These are phyloP conservation scores for Dryobotodes eremita DNA, from an alignment of 2,888 invertebrate genomes.

Conservation along the genomic window DNA sequence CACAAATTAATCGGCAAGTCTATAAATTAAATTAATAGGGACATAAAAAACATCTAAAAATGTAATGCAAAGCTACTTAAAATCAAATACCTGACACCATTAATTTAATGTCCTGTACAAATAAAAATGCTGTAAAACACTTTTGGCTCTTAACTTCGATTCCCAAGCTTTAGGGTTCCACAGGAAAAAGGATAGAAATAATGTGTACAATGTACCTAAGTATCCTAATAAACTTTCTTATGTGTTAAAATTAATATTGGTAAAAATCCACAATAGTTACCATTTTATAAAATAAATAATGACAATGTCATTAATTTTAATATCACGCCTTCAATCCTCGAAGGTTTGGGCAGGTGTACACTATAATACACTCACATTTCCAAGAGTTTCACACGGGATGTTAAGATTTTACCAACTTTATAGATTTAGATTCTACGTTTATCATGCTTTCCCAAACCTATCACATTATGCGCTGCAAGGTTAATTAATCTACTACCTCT, in stretches of 20 bases:
- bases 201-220: not conserved
- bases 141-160: constrained; percentile 24
- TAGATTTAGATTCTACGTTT: not conserved
- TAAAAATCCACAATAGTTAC: not conserved
- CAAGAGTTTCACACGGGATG: not conserved
- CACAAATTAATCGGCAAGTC: constrained; percentile 60
- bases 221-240: not conserved
- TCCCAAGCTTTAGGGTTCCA: constrained; percentile 41
- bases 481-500: constrained; percentile 11
- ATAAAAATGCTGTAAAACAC: constrained; percentile 57
- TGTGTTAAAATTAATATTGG: not conserved
- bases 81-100: constrained; percentile 60
- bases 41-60: constrained; percentile 52
- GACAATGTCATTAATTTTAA: not conserved
- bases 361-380: not conserved
- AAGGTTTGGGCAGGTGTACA: too few relatives aligned
- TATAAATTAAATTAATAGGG: constrained; percentile 62
- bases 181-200: not conserved
- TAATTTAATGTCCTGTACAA: constrained; percentile 58
- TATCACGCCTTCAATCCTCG: too few relatives aligned
- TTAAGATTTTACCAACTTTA: not conserved
- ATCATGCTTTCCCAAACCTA: not conserved
- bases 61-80: constrained; percentile 44
- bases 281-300: not conserved
- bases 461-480: not conserved